Conservation (phyloP, 2,113 vertebrate genomes). For the Prionailurus bengalensis region DNA sequence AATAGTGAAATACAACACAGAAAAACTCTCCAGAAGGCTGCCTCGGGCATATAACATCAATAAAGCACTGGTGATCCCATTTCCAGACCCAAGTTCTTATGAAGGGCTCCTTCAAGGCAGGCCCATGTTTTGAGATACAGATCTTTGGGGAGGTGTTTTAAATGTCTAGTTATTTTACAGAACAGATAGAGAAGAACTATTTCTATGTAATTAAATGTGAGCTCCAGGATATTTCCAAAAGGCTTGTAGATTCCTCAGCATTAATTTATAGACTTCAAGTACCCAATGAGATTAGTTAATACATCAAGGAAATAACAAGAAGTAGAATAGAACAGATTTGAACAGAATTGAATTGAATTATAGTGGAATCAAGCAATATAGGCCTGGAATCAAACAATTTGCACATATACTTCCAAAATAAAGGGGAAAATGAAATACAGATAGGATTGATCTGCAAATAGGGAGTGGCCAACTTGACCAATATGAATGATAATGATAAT, state of each 20-base stretch:
- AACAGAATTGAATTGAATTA: background rate
- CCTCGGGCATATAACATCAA: constrained; percentile 71
- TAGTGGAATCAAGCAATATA: background rate
- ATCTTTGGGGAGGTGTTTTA: constrained; percentile 77
- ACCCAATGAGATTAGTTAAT: constrained; percentile 52
- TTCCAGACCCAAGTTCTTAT: constrained; percentile 78
- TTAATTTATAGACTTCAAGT: constrained; percentile 5
- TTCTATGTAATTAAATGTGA: constrained; percentile 61
- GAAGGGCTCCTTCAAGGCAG: constrained; percentile 66
- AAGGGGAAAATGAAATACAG: background rate
- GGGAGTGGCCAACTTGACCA: background rate
- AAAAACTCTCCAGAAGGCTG: constrained; percentile 83
- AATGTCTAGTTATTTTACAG: constrained; percentile 71
- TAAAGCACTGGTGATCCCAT: constrained; percentile 80
- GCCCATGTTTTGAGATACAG: constrained; percentile 80
- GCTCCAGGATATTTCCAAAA: constrained; percentile 47
- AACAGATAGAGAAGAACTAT: constrained; percentile 61
- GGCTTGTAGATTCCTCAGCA: constrained; percentile 58
- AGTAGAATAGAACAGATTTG: background rate
- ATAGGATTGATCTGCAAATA: background rate
- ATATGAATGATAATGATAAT: background rate
- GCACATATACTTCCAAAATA: background rate
- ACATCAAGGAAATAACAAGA: constrained; percentile 37
- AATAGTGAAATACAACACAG: constrained; percentile 89
- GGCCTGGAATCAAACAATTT: constrained; percentile 16